Conservation (phyloP, 2,113 vertebrate species). For the Sisor rabdophorus region DNA sequence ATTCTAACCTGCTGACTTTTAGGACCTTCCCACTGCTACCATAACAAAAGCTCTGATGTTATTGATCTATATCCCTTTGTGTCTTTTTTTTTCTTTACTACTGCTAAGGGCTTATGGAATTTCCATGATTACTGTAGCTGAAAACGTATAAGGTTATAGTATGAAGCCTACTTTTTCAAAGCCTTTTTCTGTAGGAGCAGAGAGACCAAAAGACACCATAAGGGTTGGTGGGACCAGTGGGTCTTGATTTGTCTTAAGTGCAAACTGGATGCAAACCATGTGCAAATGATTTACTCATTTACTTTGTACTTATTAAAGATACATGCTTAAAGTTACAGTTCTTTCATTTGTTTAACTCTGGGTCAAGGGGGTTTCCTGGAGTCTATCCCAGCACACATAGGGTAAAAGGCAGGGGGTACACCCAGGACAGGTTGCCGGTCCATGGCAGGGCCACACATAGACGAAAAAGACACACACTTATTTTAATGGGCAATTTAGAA, state of each 20-base stretch:
- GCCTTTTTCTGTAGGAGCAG: background rate
- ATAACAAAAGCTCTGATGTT: background rate
- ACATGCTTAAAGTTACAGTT: background rate
- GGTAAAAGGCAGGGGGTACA: too few relatives aligned
- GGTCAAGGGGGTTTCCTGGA: too few relatives aligned
- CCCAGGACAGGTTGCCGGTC: too few relatives aligned
- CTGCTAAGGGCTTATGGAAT: constrained; percentile 42
- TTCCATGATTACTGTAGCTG: constrained; percentile 64
- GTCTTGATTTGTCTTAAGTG: background rate
- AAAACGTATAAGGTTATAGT: constrained; percentile 57
- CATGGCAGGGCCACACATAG: too few relatives aligned
- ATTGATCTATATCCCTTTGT: background rate
- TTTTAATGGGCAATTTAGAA: too few relatives aligned
- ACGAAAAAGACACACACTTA: too few relatives aligned
- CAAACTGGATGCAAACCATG: background rate
- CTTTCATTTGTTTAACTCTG: background rate
- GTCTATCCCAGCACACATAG: too few relatives aligned
- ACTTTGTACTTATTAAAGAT: background rate
- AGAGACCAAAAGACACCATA: constrained; percentile 6
- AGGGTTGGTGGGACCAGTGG: background rate
- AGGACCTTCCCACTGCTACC: background rate
- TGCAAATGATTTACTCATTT: background rate
- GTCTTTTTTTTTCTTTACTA: constrained; percentile 39
- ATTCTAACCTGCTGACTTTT: constrained; percentile 58
- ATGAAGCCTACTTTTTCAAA: constrained; percentile 57